Base-by-base conservation (phyloP, 2,888 invertebrate genomes). In the Tetanocera ferruginea region DNA sequence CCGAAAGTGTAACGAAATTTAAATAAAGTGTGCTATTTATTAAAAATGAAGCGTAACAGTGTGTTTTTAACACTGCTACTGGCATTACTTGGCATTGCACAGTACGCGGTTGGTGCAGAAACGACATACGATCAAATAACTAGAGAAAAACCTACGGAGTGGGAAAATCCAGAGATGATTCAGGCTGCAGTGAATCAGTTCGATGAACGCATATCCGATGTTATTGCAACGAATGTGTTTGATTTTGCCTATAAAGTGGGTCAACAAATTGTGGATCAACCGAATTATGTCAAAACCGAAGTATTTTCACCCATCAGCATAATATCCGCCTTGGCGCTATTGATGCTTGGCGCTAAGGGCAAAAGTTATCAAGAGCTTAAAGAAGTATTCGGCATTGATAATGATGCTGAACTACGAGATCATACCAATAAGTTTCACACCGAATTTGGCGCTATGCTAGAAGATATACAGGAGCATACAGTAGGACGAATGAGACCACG, bases 291-390 rank as follows among this genome's bases (percentile, higher is more conserved):
- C 3, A 84, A 84, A 25, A 87, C 84, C 3, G 82, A 94, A 51
- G 91, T 95, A 2, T 93, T 94, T 82, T 95, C 96, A 0, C 96
- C 96, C 0, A 88, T 94, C 9, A 94, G 94, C 81, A 91, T 96
- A 73, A 92, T 93, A 82, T 92, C 92, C 64, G 92, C 95, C 1
- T 86, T 96, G 81, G 93, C 94, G 5, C 90, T 96, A 88, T 91
- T 95, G 0, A 88, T 95, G 70, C 89, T 95, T 75, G 96, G 95
- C 76, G 92, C 95, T 60, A 92, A 93, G 79, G 95, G 95, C 60
- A 91, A 89, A 83, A 95, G 95, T 6, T 94, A 93, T 87, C 88
- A 92, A 52, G 95, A 96, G 88, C 89, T 95, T 25, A 90, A 92
- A 0, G 86, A 87, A 8, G 88, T 92, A 2, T 91, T 95, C 82